Evolutionary conservation across 2,888 invertebrate genomes (phyloP).

Genomic region (Chaetogeoica ovagalla): DNA sequence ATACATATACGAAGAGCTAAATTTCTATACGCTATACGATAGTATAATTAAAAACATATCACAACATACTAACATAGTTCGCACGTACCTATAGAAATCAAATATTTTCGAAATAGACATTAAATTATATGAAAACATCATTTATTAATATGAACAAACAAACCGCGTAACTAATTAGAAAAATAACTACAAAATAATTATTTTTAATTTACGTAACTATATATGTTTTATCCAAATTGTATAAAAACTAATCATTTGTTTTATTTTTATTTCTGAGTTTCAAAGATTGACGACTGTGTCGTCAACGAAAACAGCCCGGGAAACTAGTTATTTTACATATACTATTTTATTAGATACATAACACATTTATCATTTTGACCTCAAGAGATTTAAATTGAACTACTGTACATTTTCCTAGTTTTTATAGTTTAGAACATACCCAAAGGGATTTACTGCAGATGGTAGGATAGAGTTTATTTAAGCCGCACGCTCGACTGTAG

Average conservation of each 20-base stretch:
- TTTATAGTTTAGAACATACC: constrained; percentile 5
- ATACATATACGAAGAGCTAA: too few relatives aligned
- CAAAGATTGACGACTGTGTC: neutral
- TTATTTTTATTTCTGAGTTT: neutral
- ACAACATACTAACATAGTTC: too few relatives aligned
- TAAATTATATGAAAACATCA: too few relatives aligned
- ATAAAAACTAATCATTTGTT: neutral
- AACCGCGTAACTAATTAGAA: too few relatives aligned
- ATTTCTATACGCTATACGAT: too few relatives aligned
- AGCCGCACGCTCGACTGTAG: neutral
- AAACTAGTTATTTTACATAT: too few relatives aligned
- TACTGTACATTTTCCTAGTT: neutral
- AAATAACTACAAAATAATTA: too few relatives aligned
- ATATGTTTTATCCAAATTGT: neutral
- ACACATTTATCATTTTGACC: neutral
- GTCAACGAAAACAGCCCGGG: neutral
- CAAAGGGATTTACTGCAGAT: neutral
- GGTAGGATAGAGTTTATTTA: neutral
- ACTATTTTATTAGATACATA: neutral
- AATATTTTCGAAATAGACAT: too few relatives aligned
- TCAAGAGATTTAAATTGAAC: neutral
- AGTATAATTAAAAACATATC: too few relatives aligned
- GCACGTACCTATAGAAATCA: too few relatives aligned
- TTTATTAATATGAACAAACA: too few relatives aligned
- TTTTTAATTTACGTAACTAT: too few relatives aligned